phyloP scores from a whole-genome alignment of 1,140 invertebrate genomes.

The Drosophila obscura region DNA sequence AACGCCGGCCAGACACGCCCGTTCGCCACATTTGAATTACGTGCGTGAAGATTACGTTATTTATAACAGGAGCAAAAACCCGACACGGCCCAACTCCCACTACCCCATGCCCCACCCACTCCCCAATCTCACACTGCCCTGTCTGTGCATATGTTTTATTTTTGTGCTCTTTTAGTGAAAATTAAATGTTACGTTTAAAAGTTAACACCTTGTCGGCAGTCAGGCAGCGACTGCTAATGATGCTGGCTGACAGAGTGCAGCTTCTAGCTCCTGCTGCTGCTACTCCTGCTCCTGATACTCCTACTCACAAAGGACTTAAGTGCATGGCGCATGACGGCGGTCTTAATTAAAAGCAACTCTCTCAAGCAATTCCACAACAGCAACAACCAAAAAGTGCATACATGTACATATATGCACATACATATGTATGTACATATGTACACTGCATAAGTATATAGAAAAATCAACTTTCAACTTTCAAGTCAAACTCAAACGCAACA shows the following conservation, averaged over 20 bases:
- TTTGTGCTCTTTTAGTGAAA: conserved; percentile 51
- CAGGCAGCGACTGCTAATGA: conserved; percentile 36
- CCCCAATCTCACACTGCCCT: neutral
- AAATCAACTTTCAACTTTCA: conserved; percentile 48
- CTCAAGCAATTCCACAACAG: conserved; percentile 20
- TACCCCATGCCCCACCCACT: neutral
- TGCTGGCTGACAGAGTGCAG: conserved; percentile 48
- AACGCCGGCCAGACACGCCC: conserved; percentile 42
- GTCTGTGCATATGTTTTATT: conserved; percentile 36
- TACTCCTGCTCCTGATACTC: conserved; percentile 4
- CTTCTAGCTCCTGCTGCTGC: neutral
- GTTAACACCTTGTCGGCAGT: conserved; percentile 61
- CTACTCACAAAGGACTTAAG: conserved; percentile 27
- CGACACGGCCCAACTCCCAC: no score
- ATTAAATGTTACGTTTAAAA: conserved; percentile 67
- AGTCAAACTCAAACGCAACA: conserved; percentile 56
- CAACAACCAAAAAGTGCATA: conserved; percentile 5
- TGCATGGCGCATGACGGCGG: conserved; percentile 56
- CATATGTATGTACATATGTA: neutral
- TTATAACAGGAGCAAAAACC: conserved; percentile 54
- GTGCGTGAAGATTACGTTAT: conserved; percentile 80
- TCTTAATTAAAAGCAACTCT: conserved; percentile 73
- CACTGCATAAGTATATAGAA: conserved; percentile 2
- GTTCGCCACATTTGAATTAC: conserved; percentile 72
- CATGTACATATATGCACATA: neutral